phyloP scores from a whole-genome alignment of 2,113 vertebrate genomes.

The Bungarus multicinctus region DNA sequence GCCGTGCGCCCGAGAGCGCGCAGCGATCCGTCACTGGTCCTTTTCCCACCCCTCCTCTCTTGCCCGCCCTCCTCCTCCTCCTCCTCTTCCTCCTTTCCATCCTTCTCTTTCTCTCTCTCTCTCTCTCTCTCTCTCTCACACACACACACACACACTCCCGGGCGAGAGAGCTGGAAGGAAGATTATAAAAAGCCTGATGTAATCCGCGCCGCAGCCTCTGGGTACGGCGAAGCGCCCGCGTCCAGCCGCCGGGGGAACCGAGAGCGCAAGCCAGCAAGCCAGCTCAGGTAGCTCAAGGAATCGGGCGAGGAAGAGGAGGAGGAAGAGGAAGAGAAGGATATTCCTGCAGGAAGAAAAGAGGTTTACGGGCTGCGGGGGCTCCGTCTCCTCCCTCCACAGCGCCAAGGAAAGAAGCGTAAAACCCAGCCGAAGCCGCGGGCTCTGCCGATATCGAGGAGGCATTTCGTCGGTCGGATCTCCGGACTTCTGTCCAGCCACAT shows the following conservation, averaged over 20 bases:
- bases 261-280: neutral
- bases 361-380: neutral
- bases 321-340: neutral
- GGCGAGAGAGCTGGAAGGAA: neutral
- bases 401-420: neutral
- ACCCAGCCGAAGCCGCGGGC: neutral
- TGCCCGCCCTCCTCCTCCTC: neutral
- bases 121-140: neutral
- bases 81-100: neutral
- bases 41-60: neutral
- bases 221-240: neutral
- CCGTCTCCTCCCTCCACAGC: neutral
- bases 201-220: neutral
- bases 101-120: neutral
- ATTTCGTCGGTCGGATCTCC: neutral
- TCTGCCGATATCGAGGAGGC: neutral
- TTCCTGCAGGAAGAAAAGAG: neutral
- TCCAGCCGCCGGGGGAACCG: neutral
- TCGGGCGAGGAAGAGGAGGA: neutral
- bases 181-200: neutral
- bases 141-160: too few relatives aligned
- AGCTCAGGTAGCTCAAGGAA: neutral
- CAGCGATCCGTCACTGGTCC: neutral
- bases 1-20: neutral
- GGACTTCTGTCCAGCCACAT: neutral